Conservation (phyloP, 2,113 vertebrate species). For the Calyptomena viridis region DNA sequence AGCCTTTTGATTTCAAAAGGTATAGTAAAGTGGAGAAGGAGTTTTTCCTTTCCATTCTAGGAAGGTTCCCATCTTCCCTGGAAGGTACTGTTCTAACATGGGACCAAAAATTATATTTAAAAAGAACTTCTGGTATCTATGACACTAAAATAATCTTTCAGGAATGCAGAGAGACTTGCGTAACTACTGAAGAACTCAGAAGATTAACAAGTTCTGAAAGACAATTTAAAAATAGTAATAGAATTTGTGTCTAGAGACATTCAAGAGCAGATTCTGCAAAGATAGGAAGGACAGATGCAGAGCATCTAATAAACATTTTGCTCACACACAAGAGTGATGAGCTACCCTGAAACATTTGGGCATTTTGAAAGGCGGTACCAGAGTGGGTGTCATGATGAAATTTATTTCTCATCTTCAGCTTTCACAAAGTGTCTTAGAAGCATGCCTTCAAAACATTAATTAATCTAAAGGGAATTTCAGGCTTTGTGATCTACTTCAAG, state of each 20-base stretch:
- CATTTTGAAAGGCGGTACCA: neutral
- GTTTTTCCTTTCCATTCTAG: too few species aligned
- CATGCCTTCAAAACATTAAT: neutral
- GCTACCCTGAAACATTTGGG: neutral
- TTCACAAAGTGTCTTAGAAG: neutral
- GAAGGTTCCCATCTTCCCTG: too few species aligned
- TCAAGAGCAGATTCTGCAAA: neutral
- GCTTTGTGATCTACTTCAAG: neutral
- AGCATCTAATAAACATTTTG: neutral
- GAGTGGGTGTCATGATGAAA: neutral
- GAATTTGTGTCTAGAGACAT: neutral
- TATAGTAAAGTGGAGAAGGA: too few species aligned
- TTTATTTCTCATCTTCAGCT: neutral
- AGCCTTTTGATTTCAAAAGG: too few species aligned
- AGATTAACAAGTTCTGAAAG: neutral
- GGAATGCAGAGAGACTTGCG: neutral
- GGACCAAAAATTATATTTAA: neutral
- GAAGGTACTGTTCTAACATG: too few species aligned
- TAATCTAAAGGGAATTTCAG: conserved; percentile 28
- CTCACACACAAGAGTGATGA: neutral
- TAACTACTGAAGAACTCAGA: neutral
- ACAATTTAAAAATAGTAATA: neutral
- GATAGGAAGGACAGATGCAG: neutral
- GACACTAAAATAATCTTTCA: neutral
- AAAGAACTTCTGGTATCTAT: neutral